Conservation (phyloP, 2,888 invertebrate genomes). For the Acheta domesticus region DNA sequence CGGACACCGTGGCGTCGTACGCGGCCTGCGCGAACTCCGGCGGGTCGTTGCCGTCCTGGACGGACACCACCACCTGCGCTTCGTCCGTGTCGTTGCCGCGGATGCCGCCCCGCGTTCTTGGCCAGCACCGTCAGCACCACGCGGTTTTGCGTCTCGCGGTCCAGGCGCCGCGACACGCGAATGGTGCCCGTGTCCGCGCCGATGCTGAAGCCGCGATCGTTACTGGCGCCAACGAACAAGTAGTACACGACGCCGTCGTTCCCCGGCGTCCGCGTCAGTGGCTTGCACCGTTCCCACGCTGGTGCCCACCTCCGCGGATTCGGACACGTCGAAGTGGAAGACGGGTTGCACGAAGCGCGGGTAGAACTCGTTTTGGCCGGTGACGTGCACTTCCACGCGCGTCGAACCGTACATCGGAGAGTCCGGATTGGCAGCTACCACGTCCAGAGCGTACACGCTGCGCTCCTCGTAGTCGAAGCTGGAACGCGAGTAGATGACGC, state of each 20-base stretch:
- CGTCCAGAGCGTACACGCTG: constrained; percentile 66
- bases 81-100: constrained; percentile 93
- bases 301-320: constrained; percentile 82
- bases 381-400: constrained; percentile 66
- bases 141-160: constrained; percentile 83
- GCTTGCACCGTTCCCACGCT: constrained; percentile 83
- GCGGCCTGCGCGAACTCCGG: constrained; percentile 80
- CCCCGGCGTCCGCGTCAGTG: constrained; percentile 83
- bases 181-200: constrained; percentile 81
- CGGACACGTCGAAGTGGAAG: constrained; percentile 89
- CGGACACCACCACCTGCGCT: constrained; percentile 87
- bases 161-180: constrained; percentile 74
- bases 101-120: constrained; percentile 92
- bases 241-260: constrained; percentile 86
- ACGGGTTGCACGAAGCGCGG: constrained; percentile 85
- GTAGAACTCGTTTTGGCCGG: constrained; percentile 84
- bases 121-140: constrained; percentile 89
- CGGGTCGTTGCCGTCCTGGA: constrained; percentile 95
- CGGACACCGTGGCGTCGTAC: constrained; percentile 77
- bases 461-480: constrained; percentile 87
- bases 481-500: constrained; percentile 69
- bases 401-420: constrained; percentile 74
- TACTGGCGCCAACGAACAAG: constrained; percentile 88
- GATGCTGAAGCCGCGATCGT: constrained; percentile 84
- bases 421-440: constrained; percentile 84